Evolutionary conservation across 2,797 vertebrate genomes (phyloP), one percentile per base, ranked within the genome.

Genomic region (Phoxinus dragarum): DNA sequence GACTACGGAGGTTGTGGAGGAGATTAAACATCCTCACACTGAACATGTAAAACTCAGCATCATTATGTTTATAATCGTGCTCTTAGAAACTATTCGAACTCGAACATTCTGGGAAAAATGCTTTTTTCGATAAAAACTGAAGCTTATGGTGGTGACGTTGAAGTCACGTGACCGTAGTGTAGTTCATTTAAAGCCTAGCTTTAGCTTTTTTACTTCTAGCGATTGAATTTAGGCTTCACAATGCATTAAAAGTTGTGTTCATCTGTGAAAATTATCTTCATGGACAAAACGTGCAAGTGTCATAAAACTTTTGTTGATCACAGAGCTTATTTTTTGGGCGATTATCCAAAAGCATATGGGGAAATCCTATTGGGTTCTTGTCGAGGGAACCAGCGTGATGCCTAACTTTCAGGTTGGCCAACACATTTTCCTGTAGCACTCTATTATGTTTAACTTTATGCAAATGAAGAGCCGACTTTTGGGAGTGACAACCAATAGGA

Each of bases 261-360:
- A n/a, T n/a, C 23, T 1, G 49, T 52, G 49, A 19, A 52, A 52
- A 52, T 19, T 0, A 52, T 52, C 49, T 52, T n/a, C 4, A n/a
- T 59, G 56, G 56, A n/a, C 10, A 11, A 59, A 59, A 59, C 52
- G 4, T 23, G 56, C 23, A 56, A 56, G 21, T 56, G 9, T 59
- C 56, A 10, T 56, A 11, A n/a, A 59, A n/a, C 4, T 5, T 61
- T n/a, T 61, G 23, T 5, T 61, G 56, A 61, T 61, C 10, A 12
- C n/a, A 5, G 1, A 44, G 42, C 0, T 12, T 5, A 1, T 27
- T n/a, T n/a, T 12, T 61, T n/a, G 12, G 27, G 0, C 1, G 10
- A 59, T 59, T n/a, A n/a, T 59, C 23, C 23, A 59, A n/a, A 59
- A 59, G 4, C 56, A 4, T 59, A n/a, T 59, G 23, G 9, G 23